A percentile compares a stretch with the other conserved stretches of the same genome.
These are phyloP conservation scores for Lutraria rhynchaena DNA, from an alignment of 1,140 invertebrate genomes.

Conservation along the genomic window DNA sequence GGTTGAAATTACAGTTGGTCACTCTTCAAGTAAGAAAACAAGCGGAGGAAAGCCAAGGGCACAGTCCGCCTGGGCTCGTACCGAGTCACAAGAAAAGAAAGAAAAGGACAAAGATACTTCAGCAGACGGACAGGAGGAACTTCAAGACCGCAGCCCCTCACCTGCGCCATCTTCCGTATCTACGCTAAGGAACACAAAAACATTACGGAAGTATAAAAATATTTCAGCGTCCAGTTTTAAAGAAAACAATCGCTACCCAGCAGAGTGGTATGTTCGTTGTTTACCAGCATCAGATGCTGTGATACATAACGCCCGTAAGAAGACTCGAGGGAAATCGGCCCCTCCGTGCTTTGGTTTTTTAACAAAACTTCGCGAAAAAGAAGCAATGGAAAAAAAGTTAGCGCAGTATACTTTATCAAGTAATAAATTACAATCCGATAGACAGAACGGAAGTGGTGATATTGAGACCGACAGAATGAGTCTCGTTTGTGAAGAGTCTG, in stretches of 20 bases:
- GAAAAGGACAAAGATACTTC: not conserved
- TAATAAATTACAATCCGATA: constrained; percentile 27
- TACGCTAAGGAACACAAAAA: constrained; percentile 44
- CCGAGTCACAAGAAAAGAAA: not conserved
- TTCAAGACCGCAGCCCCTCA: constrained; percentile 4
- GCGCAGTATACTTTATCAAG: constrained; percentile 10
- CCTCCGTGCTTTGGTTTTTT: constrained; percentile 54
- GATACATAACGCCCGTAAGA: constrained; percentile 53
- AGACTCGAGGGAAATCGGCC: constrained; percentile 49
- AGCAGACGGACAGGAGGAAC: not conserved
- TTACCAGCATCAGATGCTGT: constrained; percentile 64
- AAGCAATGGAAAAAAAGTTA: constrained; percentile 42
- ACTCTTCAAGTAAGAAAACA: constrained; percentile 31
- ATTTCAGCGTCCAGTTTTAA: constrained; percentile 36
- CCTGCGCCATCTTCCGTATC: constrained; percentile 30
- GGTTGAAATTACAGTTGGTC: constrained; percentile 6
- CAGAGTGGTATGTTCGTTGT: constrained; percentile 63
- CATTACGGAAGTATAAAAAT: constrained; percentile 33
- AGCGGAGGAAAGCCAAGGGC: constrained; percentile 9
- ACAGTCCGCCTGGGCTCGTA: constrained; percentile 43
- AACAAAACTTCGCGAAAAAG: constrained; percentile 42
- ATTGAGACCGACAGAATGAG: constrained; percentile 38
- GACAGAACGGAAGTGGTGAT: constrained; percentile 2
- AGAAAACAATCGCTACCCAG: constrained; percentile 58
- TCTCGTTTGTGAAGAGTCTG: constrained; percentile 58